phyloP scores from a whole-genome alignment of 2,797 vertebrate genomes.

The Anabacerthia variegaticeps region DNA sequence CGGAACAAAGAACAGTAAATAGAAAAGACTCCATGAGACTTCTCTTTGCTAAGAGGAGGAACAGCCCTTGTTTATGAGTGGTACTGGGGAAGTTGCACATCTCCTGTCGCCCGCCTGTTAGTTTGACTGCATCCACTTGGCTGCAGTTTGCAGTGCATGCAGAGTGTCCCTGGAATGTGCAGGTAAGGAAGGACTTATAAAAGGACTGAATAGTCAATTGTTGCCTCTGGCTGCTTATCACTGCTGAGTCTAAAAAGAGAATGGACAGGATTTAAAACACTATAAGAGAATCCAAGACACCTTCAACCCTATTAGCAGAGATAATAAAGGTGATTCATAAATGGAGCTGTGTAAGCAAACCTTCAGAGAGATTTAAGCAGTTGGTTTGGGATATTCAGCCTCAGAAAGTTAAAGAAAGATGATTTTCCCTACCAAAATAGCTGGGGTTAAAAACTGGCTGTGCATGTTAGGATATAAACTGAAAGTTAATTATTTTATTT shows the following conservation, averaged over 20 bases:
- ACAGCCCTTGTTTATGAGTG: background rate
- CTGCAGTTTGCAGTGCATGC: background rate
- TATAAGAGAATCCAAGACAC: background rate
- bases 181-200: background rate
- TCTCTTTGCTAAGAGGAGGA: background rate
- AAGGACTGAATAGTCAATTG: background rate
- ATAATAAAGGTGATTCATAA: conserved; percentile 31
- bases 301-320: background rate
- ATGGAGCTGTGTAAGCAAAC: background rate
- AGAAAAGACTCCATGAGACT: background rate
- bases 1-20: background rate
- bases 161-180: background rate
- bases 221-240: background rate
- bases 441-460: background rate
- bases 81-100: background rate
- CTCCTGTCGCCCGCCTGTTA: background rate
- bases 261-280: background rate
- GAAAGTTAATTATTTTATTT: background rate
- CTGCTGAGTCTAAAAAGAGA: background rate
- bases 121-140: background rate
- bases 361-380: background rate
- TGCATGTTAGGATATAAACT: background rate
- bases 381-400: background rate
- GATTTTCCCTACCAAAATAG: background rate
- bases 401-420: background rate